These are phyloP conservation scores for Drosophila miranda DNA, from an alignment of 1,140 invertebrate genomes.

Conservation along the genomic window DNA sequence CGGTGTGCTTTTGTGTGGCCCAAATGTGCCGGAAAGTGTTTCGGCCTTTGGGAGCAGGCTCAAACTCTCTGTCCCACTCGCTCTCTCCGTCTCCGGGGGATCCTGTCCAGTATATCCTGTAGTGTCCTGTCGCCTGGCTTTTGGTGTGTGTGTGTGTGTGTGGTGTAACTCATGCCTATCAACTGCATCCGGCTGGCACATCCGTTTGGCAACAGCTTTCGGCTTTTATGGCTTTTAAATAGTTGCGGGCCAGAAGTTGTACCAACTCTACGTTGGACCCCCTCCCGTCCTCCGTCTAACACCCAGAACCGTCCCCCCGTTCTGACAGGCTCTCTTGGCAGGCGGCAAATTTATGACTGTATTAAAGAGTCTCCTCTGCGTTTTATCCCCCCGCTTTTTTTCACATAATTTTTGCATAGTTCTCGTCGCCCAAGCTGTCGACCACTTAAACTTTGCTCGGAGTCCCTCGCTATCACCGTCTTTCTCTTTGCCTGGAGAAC, in stretches of 20 bases:
- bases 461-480: background rate
- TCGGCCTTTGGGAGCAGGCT: conserved; percentile 19
- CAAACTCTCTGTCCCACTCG: background rate
- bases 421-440: conserved; percentile 58
- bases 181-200: conserved; percentile 74
- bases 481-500: background rate
- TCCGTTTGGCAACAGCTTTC: conserved; percentile 78
- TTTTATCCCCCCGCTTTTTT: conserved; percentile 13
- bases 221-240: conserved; percentile 80
- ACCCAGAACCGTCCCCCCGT: conserved; percentile 31
- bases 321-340: conserved; percentile 62
- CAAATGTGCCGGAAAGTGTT: conserved; percentile 72
- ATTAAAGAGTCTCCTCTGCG: conserved; percentile 60
- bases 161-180: conserved; percentile 69
- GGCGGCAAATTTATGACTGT: conserved; percentile 71
- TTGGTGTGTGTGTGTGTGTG: conserved; percentile 7
- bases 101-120: conserved; percentile 21
- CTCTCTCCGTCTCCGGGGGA: background rate
- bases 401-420: conserved; percentile 74
- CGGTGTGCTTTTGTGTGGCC: conserved; percentile 63
- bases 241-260: conserved; percentile 55
- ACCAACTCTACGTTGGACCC: conserved; percentile 2
- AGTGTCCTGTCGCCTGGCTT: background rate
- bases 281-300: background rate
- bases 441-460: conserved; percentile 18